Base-by-base conservation (phyloP, 2,797 vertebrate species). In the Microchirus variegatus region DNA sequence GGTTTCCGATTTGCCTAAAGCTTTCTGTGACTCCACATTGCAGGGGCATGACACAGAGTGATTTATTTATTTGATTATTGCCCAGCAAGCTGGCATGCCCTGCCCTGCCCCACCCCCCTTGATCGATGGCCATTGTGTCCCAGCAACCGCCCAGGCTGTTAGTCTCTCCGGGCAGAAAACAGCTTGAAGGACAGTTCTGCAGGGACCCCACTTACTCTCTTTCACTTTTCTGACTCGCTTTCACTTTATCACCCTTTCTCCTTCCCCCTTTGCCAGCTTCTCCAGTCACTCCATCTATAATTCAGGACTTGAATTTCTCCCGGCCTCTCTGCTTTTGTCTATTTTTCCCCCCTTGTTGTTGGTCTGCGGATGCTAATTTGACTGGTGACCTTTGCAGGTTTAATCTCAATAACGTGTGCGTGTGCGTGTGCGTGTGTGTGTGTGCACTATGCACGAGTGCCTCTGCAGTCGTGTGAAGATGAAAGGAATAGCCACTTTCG, bases 51-150 rank as follows among this genome's bases (percentile, higher is more conserved):
- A 74, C 75, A 67, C 67, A 2, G 65, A 70, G 70, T 87, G 87
- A 88, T 90, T 87, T 87, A 89, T 90, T 87, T 83, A 90, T 90
- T 91, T 89, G 89, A 91, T 91, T 88, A 87, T 81, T 80, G 83
- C 83, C 81, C 81, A 75, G 88, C 78, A 70, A 86, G 82, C 85
- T 78, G 82, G 72, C 86, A 65, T 62, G 76, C 82, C 22, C n/a
- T n/a, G n/a, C n/a, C n/a, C n/a, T n/a, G n/a, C n/a, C n/a, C n/a
- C n/a, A n/a, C n/a, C 22, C 86, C 65, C 18, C 59, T 73, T 89
- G 88, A 90, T 90, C 66, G 82, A 89, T 88, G 80, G 79, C 73
- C 71, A 78, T 78, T 82, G 87, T 82, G 79, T 79, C 79, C 80
- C 67, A 6, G 70, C 78, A 63, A 77, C 77, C 70, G 37, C 69